Conservation (phyloP, 2,113 vertebrate species). For the Xiphias gladius region DNA sequence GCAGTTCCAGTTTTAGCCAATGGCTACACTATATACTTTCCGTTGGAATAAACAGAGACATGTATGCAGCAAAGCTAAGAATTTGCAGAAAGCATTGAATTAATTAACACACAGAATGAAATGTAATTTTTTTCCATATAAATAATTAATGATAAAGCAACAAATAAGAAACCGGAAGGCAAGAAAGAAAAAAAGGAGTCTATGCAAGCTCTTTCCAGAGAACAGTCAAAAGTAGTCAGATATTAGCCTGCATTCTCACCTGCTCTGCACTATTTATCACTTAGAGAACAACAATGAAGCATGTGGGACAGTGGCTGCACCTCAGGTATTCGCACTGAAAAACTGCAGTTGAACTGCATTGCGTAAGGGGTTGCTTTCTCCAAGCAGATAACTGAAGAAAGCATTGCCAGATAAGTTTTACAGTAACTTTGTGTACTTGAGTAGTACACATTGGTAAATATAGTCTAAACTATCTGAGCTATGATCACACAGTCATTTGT, state of each 20-base stretch:
- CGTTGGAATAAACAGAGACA: neutral
- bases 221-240: neutral
- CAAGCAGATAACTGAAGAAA: constrained; percentile 1
- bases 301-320: neutral
- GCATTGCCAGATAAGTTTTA: neutral
- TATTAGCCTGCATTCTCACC: neutral
- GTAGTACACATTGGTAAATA: neutral
- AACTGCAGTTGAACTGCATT: neutral
- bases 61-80: neutral
- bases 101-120: neutral
- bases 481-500: no score
- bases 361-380: neutral
- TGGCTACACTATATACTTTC: neutral
- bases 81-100: neutral
- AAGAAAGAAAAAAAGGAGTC: neutral
- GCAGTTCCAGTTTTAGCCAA: neutral
- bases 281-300: neutral
- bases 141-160: neutral
- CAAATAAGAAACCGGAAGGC: neutral
- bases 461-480: neutral
- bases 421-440: neutral
- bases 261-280: neutral
- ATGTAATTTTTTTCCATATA: neutral
- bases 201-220: neutral
- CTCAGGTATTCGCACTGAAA: constrained; percentile 26